Conservation (phyloP, 1,140 invertebrate genomes). For the Pseudomyrmex flavicornis region DNA sequence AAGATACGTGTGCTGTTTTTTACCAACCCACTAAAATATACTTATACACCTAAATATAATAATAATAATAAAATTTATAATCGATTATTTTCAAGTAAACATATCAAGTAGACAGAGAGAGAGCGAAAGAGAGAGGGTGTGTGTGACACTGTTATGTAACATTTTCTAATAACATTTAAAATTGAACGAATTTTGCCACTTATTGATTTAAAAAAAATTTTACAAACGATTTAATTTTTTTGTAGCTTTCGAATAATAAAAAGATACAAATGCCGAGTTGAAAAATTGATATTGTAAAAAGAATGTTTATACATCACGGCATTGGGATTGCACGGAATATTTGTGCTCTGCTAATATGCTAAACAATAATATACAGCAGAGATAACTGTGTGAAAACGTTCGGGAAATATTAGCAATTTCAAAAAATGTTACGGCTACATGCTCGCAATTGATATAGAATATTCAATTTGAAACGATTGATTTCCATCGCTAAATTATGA, state of each 20-base stretch:
- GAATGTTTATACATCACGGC: background rate
- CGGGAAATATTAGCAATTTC: conserved; percentile 11
- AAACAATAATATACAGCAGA: background rate
- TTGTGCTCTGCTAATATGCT: background rate
- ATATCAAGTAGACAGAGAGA: too few relatives aligned
- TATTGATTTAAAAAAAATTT: too few relatives aligned
- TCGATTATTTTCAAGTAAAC: too few relatives aligned
- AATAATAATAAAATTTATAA: too few relatives aligned
- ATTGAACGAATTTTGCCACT: too few relatives aligned
- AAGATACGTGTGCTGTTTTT: background rate
- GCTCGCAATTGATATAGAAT: conserved; percentile 13
- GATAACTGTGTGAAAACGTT: background rate
- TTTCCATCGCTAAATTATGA: conserved; percentile 24
- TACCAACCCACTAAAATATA: background rate
- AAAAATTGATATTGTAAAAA: background rate
- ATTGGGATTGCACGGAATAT: background rate
- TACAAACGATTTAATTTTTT: too few relatives aligned
- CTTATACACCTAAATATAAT: background rate
- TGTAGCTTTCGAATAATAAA: background rate
- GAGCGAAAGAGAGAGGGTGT: too few relatives aligned
- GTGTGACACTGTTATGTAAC: too few relatives aligned
- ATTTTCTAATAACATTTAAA: too few relatives aligned
- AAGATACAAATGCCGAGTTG: background rate
- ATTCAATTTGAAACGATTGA: conserved; percentile 25
- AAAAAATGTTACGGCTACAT: background rate